A percentile compares a stretch with the other conserved stretches of the same genome.
Evolutionary conservation across 2,797 vertebrate species (phyloP).

Genomic region (Psittacula echo): DNA sequence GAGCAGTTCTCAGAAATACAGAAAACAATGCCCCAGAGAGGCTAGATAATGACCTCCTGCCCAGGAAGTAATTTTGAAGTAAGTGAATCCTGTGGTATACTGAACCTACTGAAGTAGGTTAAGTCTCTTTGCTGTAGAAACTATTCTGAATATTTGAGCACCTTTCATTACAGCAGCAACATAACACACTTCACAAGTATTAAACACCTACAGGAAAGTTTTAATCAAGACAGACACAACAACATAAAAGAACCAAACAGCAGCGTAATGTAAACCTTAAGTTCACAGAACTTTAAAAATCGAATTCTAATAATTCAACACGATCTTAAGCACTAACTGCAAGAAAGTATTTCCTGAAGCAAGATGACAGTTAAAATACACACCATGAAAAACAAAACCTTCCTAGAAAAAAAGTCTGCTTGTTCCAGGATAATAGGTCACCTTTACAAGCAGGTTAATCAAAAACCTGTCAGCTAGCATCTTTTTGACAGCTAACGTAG

Average conservation of each 20-base stretch:
- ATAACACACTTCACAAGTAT: neutral
- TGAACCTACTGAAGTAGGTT: neutral
- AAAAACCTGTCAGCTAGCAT: neutral
- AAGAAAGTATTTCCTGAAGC: neutral
- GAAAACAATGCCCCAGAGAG: neutral
- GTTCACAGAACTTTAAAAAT: neutral
- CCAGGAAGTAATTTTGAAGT: neutral
- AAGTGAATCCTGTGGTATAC: neutral
- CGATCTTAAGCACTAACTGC: neutral
- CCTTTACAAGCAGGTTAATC: neutral
- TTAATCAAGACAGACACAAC: neutral
- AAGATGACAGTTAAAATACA: neutral
- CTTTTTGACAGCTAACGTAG: neutral
- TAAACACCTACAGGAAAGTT: neutral
- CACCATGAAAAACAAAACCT: neutral
- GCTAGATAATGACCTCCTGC: neutral
- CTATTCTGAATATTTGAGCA: neutral
- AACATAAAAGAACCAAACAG: neutral
- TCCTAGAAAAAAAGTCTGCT: accelerated
- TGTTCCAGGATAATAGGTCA: neutral
- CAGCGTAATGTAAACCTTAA: neutral
- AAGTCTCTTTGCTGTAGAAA: neutral
- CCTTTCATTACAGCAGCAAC: neutral
- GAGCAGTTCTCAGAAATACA: neutral
- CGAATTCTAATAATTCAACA: neutral